Base-by-base conservation (phyloP, 2,113 vertebrate genomes). In the Perca schrenkii region DNA sequence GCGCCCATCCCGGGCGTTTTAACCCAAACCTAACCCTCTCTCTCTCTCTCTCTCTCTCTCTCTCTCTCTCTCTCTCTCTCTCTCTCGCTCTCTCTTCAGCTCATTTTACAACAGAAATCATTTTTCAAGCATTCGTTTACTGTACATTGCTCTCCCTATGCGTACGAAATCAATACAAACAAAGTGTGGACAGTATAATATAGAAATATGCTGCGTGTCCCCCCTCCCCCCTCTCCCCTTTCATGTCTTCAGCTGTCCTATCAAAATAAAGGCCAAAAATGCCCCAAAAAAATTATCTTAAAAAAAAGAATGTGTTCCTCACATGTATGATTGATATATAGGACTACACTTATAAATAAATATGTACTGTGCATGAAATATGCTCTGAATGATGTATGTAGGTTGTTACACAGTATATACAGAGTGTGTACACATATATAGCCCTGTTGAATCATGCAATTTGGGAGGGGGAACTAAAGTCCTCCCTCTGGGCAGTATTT, bases 401-500 rank as follows among this genome's bases (percentile, higher is more conserved):
- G 62, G 40, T 31, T 76, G 62, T 58, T 60, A 34, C 10, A 31
- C 31, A 31, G 31, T 31, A 8, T 57, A 54, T 36, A 56, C 15
- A 1, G 12, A 67, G 54, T 67, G 67, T 83, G 60, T 61, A 31
- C 28, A 43, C 25, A 43, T n/a, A 21, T 43, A 43, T 43, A 43
- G 7, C 80, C 74, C 64, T 72, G 82, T 79, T 91, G 84, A 89
- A 86, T 86, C 78, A 80, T 78, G 87, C 70, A 74, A 66, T 74
- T 70, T 57, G 53, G 60, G 79, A 74, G 84, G 71, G 56, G 75
- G 74, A 85, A 56, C 63, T 34, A 63, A 72, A 79, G 74, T 43
- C 77, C 60, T 49, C 52, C 73, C 84, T 81, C 17, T 72, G 81
- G 80, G 73, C 86, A 63, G 83, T 91, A 86, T 95, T 92, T 90